Evolutionary conservation across 2,113 vertebrate genomes (phyloP), one percentile per base, ranked within the genome.

Genomic region (Turnix velox): DNA sequence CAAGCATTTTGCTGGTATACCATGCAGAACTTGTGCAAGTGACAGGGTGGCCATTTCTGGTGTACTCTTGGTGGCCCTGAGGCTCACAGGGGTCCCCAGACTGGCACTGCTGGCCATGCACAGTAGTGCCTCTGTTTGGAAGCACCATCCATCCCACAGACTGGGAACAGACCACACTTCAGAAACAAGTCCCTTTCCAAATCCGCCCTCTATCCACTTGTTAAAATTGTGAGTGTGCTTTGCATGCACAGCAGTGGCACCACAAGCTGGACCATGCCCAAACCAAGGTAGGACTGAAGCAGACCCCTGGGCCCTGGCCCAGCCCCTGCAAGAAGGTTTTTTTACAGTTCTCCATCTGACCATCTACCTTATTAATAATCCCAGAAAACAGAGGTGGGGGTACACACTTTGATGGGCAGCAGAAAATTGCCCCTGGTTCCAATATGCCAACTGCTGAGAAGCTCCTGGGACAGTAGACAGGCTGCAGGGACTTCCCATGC

Each of bases 401-500:
- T 5, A 12, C 0, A 4, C 25, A 24, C n/a, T 63, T 57, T 39
- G 61, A 90, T 42, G 14, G 13, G 35, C 57, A 79, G 66, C 25
- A 63, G 40, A 39, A 72, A 2, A 22, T 46, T 84, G 27, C 22
- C 33, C 74, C 5, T 28, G 12, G 54, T 59, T 69, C 48, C 30
- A n/a, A 6, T 45, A 10, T 66, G 23, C 18, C 2, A 0, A 10
- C 20, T 45, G 42, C 9, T 46, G 69, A 77, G 23, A 6, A 65
- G n/a, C 27, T 61, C 14, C 15, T 65, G 59, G 25, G 2, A 2
- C 49, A 74, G 28, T 28, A 58, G 6, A 8, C 1, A 9, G 33
- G 40, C 57, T 66, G 18, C 0, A 0, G n/a, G 11, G n/a, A 13
- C 45, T 59, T 48, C 33, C 58, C 8, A 2, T 0, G 1, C 57